phyloP scores from a whole-genome alignment of 1,140 invertebrate species.

The Charaxes varanes region DNA sequence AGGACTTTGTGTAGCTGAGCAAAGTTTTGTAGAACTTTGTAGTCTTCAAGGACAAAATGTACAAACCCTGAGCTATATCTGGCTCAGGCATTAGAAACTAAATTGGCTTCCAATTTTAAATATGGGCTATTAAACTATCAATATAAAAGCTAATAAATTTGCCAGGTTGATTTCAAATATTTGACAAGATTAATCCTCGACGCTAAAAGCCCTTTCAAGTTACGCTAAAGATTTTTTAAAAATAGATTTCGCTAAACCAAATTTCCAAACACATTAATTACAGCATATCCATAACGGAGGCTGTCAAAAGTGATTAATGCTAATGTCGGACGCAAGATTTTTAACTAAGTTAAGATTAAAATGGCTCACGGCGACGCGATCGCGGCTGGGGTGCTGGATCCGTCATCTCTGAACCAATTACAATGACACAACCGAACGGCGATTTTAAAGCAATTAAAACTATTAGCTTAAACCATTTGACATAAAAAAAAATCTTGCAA shows the following conservation, averaged over 20 bases:
- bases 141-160: too few species aligned
- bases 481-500: too few species aligned
- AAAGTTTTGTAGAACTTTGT: too few species aligned
- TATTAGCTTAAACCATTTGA: too few species aligned
- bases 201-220: neutral
- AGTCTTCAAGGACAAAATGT: too few species aligned
- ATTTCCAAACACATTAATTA: slow-evolving; percentile 36
- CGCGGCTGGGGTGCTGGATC: slow-evolving; percentile 51
- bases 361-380: slow-evolving; percentile 68
- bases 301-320: slow-evolving; percentile 69
- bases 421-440: slow-evolving; percentile 63
- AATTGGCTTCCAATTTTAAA: too few species aligned
- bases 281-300: slow-evolving; percentile 57
- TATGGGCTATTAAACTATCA: too few species aligned
- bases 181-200: too few species aligned
- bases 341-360: slow-evolving; percentile 73
- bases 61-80: too few species aligned
- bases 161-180: neutral
- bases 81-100: too few species aligned
- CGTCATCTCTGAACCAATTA: slow-evolving; percentile 66
- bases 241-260: slow-evolving; percentile 3
- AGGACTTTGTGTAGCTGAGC: too few species aligned
- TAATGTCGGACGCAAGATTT: slow-evolving; percentile 68
- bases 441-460: slow-evolving; percentile 57
- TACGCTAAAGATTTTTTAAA: neutral